Base-by-base conservation (phyloP, 1,140 invertebrate species). In the Dolichoris vasculosae region DNA sequence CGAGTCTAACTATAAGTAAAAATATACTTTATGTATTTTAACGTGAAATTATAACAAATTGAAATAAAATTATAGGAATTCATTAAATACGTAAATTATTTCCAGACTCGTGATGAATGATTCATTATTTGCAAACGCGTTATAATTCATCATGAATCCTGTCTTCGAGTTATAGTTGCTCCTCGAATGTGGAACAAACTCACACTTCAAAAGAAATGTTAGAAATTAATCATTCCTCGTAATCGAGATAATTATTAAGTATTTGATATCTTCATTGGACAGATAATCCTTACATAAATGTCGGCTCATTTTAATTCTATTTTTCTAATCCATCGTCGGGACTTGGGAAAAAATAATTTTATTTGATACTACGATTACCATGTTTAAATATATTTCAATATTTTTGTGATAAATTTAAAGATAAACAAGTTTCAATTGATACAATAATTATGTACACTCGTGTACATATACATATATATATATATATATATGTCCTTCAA, bases 121-220 rank as follows among this genome's bases (percentile, higher is more conserved):
- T 81, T 51, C 20, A 43, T 46, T 64, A 64, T 23, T 46, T 23
- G 13, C 8, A 6, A 43, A 32, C 17, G 71, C 3, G 8, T 43
- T 48, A 51, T 81, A 48, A 81, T 71, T 81, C 30, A 40, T 51
- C 17, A 67, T 26, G 32, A 13, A 69, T 35, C n/a, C 2, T 81
- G 46, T 81, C 43, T 46, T 23, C 79, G 20, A 40, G 23, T 67
- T 30, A 2, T 3, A 81, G 15, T 20, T 20, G 69, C 9, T 48
- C 3, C 26, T 46, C 1, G 73, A 63, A 76, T 76, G 23, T 48
- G 38, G 55, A 83, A 48, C 13, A 32, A 43, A 32, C 26, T 13
- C 17, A 64, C 35, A 35, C 0, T 46, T 64, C 4, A 43, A 30
- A 73, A 17, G n/a, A 48, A 77, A 35, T 46, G 59, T 43, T 75